A percentile compares a stretch with the other conserved stretches of the same genome.
These are phyloP conservation scores for Bombus soroeensis DNA, from an alignment of 1,140 invertebrate species.

Conservation along the genomic window DNA sequence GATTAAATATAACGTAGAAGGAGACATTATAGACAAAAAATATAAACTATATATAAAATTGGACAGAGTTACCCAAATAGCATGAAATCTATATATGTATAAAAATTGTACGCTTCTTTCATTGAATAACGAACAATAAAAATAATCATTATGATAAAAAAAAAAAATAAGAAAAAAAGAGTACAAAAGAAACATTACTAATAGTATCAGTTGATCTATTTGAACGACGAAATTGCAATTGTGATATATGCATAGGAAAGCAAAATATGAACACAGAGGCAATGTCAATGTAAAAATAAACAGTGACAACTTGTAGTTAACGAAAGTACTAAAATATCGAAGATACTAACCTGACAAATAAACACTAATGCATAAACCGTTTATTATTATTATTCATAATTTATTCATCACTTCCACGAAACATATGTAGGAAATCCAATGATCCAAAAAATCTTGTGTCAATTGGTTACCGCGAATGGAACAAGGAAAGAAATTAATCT, in stretches of 20 bases:
- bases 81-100: background rate
- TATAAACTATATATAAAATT: no score
- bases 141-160: background rate
- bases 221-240: background rate
- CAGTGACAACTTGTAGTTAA: constrained; percentile 6
- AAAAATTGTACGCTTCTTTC: background rate
- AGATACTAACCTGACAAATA: constrained; percentile 40
- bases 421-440: background rate
- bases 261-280: constrained; percentile 7
- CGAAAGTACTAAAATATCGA: constrained; percentile 28
- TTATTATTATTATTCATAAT: constrained; percentile 33
- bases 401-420: background rate
- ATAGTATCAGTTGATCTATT: background rate
- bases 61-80: background rate
- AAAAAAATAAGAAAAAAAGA: no score
- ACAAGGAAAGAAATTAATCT: constrained; percentile 19
- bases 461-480: constrained; percentile 11
- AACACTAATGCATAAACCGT: background rate
- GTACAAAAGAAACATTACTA: background rate
- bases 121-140: background rate
- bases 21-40: background rate
- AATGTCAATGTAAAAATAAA: constrained; percentile 47
- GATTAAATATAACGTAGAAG: background rate
- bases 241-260: constrained; percentile 17
- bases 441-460: background rate